phyloP scores from a whole-genome alignment of 2,888 invertebrate species.

The Rhimphoctona megacephalus region DNA sequence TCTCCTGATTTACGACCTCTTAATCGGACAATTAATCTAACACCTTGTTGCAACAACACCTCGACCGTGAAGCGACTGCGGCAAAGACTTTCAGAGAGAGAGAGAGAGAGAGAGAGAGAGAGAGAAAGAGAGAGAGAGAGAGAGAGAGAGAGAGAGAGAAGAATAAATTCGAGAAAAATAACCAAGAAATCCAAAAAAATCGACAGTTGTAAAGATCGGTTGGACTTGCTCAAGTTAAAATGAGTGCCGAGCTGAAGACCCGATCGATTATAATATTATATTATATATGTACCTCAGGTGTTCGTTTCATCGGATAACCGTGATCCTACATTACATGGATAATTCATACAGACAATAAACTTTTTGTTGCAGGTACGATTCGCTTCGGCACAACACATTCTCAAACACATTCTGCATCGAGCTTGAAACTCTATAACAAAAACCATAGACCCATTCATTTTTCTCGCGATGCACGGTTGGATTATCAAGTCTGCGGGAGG shows the following conservation, averaged over 20 bases:
- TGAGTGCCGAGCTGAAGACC: constrained; percentile 39
- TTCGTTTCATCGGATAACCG: constrained; percentile 70
- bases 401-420: constrained; percentile 5
- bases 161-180: constrained; percentile 44
- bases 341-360: constrained; percentile 58
- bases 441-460: constrained; percentile 1
- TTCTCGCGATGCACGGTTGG: neutral
- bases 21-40: constrained; percentile 85
- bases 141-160: constrained; percentile 53
- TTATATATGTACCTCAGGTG: constrained; percentile 61
- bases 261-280: constrained; percentile 69
- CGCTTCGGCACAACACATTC: neutral
- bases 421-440: constrained; percentile 47
- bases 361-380: constrained; percentile 27
- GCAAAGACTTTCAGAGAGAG: constrained; percentile 36
- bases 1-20: constrained; percentile 83
- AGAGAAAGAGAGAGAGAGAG: constrained; percentile 30
- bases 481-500: neutral
- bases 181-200: constrained; percentile 39
- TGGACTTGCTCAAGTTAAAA: constrained; percentile 32
- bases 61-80: constrained; percentile 73
- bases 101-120: constrained; percentile 25
- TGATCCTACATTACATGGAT: constrained; percentile 64
- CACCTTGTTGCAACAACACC: constrained; percentile 85
- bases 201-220: constrained; percentile 34